Base-by-base conservation (phyloP, 2,888 invertebrate species). In the Agrilus cyanescens region DNA sequence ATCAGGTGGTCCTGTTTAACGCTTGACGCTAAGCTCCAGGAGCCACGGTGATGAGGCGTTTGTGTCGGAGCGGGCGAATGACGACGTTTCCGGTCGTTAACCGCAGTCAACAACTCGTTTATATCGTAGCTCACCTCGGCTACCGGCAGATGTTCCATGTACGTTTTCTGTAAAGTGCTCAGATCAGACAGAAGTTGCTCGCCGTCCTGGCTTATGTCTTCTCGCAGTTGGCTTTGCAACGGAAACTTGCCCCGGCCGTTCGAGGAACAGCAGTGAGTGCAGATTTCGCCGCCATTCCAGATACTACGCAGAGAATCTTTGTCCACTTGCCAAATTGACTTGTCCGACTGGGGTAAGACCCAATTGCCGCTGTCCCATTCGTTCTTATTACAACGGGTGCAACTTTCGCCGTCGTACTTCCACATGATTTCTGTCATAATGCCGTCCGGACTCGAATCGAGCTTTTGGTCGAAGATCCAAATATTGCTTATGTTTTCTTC, bases 101-200 rank as follows among this genome's bases (percentile, higher is more conserved):
- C 62, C 49, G 52, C 54, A 13, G 36, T 20, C 12, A 54, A 43
- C 32, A 59, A 47, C 38, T 58, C 57, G 20, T 53, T 49, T 37
- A 61, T 51, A 49, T 62, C 57, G 50, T 53, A 60, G 35, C 51
- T 56, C 10, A 55, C 46, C 46, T 62, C 59, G 15, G 57, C 51
- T 36, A 53, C 47, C 25, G 53, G 57, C 50, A 56, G 44, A 50
- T 46, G 61, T 46, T 61, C 64, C 57, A 69, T 66, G 61, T 71
- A 71, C 48, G 63, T 63, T 53, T 70, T 68, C 58, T 73, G 75
- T 57, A 74, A 67, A 53, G 69, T 72, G 60, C 73, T 71, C 50
- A 78, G 67, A 59, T 77, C 77, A 30, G 72, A 69, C 54, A 78
- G 65, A 58, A 78, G 63, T 65, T 76, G 74, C 59, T 77, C 78